Evolutionary conservation across 2,888 invertebrate genomes (phyloP), one percentile per base, ranked within the genome.

Genomic region (Melitaea athalia): DNA sequence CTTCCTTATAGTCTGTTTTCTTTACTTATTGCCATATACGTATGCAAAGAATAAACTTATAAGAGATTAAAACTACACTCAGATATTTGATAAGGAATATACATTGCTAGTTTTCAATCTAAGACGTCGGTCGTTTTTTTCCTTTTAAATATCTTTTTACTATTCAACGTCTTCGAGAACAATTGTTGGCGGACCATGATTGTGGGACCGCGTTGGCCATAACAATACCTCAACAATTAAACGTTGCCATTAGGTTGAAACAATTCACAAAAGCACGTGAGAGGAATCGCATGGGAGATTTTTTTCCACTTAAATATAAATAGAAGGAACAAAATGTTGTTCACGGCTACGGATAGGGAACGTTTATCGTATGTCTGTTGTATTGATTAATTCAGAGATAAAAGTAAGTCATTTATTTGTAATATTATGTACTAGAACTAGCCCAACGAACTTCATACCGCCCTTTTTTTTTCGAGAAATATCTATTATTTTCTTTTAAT

Each of bases 261-360:
- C 89, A 90, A 90, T 88, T 77, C 85, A 90, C 91, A 91, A 90
- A 87, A 79, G 86, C 86, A 87, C 87, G 88, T 88, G 89, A 88
- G 89, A 89, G 85, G 85, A 84, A 86, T 86, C 81, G 85, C 88
- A 86, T 85, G 89, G 81, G 87, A 85, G 83, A 78, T 83, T 88
- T 86, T n/a, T 86, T 85, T 72, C 69, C 75, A 64, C 71, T 72
- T 72, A 73, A 78, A 75, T 74, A 73, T 67, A 71, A 70, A 70
- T 70, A 71, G 59, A 45, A 74, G 64, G 72, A 72, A 74, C 70
- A 70, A 72, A 72, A 73, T 68, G 69, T 66, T 70, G 62, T 73
- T 74, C 70, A 79, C 79, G 77, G 77, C 78, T 15, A 57, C 42
- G 74, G 79, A 74, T 77, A 74, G 71, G 75, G 76, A 80, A 77